Evolutionary conservation across 2,888 invertebrate species (phyloP).

Genomic region (Petrolisthes manimaculis): DNA sequence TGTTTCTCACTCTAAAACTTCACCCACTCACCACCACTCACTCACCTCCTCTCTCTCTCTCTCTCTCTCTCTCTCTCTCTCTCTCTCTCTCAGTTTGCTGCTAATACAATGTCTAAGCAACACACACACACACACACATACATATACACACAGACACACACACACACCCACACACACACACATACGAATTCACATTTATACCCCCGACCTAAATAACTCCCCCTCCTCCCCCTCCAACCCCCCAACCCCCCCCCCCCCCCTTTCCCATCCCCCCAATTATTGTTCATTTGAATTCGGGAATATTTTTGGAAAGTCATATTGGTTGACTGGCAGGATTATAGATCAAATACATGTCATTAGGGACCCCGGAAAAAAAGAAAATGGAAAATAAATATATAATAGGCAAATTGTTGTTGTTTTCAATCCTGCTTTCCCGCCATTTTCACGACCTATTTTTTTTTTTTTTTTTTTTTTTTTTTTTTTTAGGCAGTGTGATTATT

Average conservation of each 20-base stretch:
- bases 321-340: not conserved
- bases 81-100: not conserved
- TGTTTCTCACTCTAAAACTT: not conserved
- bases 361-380: not conserved
- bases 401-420: not conserved
- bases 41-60: slow-evolving; percentile 1
- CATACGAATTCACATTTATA: too few relatives aligned
- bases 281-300: not conserved
- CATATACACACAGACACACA: too few relatives aligned
- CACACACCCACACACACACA: too few relatives aligned
- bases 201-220: not conserved
- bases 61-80: not conserved
- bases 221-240: not conserved
- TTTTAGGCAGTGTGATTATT: too few relatives aligned
- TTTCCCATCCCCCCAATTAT: not conserved
- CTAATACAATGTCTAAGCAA: not conserved
- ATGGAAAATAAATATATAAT: not conserved
- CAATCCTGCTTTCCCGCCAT: not conserved
- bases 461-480: too few relatives aligned
- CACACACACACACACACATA: not conserved
- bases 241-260: not conserved
- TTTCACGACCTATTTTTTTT: not conserved
- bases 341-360: not conserved
- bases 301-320: not conserved
- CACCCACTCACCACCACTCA: too few relatives aligned